Base-by-base conservation (phyloP, 2,113 vertebrate species). In the Ifrita kowaldi region DNA sequence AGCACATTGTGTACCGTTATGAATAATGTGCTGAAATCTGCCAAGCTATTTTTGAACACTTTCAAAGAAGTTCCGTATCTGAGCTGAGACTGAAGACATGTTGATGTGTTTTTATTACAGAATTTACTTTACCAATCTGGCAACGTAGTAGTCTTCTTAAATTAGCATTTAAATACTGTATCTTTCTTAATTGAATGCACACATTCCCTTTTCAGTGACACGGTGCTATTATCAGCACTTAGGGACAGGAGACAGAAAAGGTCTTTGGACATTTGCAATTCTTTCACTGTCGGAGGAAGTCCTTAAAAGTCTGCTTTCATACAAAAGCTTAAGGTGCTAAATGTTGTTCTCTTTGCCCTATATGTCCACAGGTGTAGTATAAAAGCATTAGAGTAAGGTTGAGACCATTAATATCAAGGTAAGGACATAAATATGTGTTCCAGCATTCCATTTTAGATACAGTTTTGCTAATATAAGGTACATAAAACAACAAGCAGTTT, bases 1-100 rank as follows among this genome's bases (percentile, higher is more conserved):
- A 87, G 79, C 85, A 75, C 90, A 75, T 24, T 7, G 17, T 92
- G 77, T 73, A 73, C 60, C 0, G 1, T 65, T 87, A 94, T 26
- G 63, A 89, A 95, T 88, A 94, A 83, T 47, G 52, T 52, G 60
- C 44, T 92, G 92, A 96, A 95, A 92, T 64, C 80, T 95, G 96
- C 84, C 95, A 93, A 78, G 95, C 80, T 96, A 95, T 96, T 97
- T 97, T 82, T 90, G 92, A 95, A 87, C 83, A 44, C 86, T 95
- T 96, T 79, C 90, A 96, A 96, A 96, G 88, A 94, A 89, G 82
- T 93, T 93, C 67, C 13, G 5, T 49, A 53, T 67, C 49, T 47
- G 68, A 88, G 79, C 81, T 46, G 65, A 84, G 69, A 71, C 60
- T 75, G 80, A 89, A 93, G 89, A 89, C 35, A 62, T 18, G 73